phyloP scores from a whole-genome alignment of 2,797 vertebrate species.

The Pangasius larnaudii region DNA sequence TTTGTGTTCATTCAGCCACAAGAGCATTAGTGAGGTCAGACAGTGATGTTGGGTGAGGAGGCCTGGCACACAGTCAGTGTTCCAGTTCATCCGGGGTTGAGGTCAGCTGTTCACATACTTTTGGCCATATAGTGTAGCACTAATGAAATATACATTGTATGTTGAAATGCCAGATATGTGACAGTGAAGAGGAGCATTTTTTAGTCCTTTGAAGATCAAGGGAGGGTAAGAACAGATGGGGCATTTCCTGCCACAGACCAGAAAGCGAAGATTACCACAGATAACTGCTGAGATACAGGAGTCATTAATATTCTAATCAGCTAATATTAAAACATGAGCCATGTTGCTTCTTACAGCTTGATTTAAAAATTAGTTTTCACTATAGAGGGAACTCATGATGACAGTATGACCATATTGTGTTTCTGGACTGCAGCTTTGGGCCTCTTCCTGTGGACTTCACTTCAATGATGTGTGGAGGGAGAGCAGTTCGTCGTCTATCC shows the following conservation, averaged over 20 bases:
- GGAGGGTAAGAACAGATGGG: background rate
- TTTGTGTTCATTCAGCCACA: background rate
- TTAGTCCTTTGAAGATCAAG: background rate
- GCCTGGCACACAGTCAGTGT: too few relatives aligned
- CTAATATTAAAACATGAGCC: background rate
- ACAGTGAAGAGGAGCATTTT: background rate
- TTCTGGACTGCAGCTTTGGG: conserved; percentile 25
- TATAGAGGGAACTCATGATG: background rate
- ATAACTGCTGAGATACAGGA: background rate
- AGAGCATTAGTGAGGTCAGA: background rate
- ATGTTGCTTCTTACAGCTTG: background rate
- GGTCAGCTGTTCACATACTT: background rate
- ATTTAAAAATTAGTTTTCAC: background rate
- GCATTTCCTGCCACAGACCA: background rate
- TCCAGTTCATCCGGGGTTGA: background rate
- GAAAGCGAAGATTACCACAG: background rate
- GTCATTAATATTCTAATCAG: background rate
- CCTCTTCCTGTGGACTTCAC: conserved; percentile 73
- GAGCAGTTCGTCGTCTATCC: conserved; percentile 83
- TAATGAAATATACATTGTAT: background rate
- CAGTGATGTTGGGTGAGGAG: too few relatives aligned
- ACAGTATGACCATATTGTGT: background rate
- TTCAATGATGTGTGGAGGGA: conserved; percentile 74
- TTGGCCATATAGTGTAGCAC: background rate
- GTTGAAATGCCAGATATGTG: background rate